phyloP scores from a whole-genome alignment of 2,797 vertebrate genomes.

The Poliocrania exsul region DNA sequence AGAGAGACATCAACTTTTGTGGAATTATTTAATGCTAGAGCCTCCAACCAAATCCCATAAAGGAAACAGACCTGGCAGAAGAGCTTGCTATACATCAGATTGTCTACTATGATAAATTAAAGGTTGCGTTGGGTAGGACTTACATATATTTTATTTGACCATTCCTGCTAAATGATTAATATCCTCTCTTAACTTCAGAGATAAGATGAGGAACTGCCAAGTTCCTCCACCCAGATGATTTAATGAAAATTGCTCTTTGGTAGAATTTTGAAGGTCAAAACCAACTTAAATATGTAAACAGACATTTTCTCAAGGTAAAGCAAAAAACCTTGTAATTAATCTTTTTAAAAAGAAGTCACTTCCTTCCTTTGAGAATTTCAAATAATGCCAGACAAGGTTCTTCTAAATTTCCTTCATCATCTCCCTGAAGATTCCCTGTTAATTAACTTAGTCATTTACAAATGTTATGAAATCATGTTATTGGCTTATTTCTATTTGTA shows the following conservation, averaged over 20 bases:
- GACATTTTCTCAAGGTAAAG: neutral
- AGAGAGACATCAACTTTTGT: neutral
- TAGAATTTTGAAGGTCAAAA: slow-evolving; percentile 44
- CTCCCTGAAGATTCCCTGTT: slow-evolving; percentile 54
- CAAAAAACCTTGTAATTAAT: slow-evolving; percentile 17
- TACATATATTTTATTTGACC: neutral
- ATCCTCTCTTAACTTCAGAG: neutral
- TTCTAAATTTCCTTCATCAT: slow-evolving; percentile 42
- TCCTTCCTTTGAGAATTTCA: slow-evolving; percentile 41
- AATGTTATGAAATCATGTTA: slow-evolving; percentile 24
- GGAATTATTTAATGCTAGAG: neutral
- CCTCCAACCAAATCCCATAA: neutral
- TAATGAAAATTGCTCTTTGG: slow-evolving; percentile 36
- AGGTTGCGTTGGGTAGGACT: neutral
- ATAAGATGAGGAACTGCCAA: neutral
- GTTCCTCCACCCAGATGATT: neutral
- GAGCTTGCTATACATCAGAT: neutral
- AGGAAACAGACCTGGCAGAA: neutral
- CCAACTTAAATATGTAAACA: neutral
- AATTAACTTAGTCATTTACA: slow-evolving; percentile 62
- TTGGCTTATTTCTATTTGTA: slow-evolving; percentile 41
- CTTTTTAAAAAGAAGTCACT: neutral
- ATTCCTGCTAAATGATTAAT: neutral
- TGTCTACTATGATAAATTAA: neutral
- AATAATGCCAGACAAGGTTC: neutral